A percentile compares a stretch with the other conserved stretches of the same genome.
Conservation (phyloP, 2,888 invertebrate genomes). For the Chloromyia formosa region DNA sequence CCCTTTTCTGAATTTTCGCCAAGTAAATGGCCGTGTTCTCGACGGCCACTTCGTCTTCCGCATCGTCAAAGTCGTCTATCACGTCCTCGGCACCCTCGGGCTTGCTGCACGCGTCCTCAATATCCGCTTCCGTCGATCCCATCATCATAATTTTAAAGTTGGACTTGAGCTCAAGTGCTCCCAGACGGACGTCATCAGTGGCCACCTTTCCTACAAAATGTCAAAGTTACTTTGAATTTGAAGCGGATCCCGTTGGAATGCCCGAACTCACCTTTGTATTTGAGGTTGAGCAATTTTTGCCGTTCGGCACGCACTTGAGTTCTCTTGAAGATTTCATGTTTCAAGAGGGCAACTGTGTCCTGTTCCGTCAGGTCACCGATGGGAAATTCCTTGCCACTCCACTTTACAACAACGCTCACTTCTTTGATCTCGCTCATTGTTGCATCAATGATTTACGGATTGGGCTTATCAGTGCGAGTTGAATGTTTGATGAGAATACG, state of each 20-base stretch:
- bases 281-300: conserved; percentile 92
- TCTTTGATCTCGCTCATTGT: conserved; percentile 54
- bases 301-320: conserved; percentile 92
- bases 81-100: conserved; percentile 87
- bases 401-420: conserved; percentile 80
- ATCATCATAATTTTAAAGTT: conserved; percentile 97
- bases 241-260: no score
- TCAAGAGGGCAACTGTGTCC: conserved; percentile 81
- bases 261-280: conserved; percentile 78
- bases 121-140: conserved; percentile 93
- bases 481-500: neutral
- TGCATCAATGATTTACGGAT: no score
- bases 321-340: conserved; percentile 83
- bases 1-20: conserved; percentile 83
- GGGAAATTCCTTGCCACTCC: conserved; percentile 91
- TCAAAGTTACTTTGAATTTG: neutral
- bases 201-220: conserved; percentile 79
- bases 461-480: neutral
- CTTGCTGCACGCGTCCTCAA: conserved; percentile 81
- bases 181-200: conserved; percentile 79
- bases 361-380: conserved; percentile 78
- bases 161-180: conserved; percentile 80
- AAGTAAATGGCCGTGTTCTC: conserved; percentile 71
- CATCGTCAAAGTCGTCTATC: conserved; percentile 90
- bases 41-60: conserved; percentile 70